Evolutionary conservation across 2,888 invertebrate species (phyloP), one percentile per base, ranked within the genome.

Genomic region (Eulithis prunata): DNA sequence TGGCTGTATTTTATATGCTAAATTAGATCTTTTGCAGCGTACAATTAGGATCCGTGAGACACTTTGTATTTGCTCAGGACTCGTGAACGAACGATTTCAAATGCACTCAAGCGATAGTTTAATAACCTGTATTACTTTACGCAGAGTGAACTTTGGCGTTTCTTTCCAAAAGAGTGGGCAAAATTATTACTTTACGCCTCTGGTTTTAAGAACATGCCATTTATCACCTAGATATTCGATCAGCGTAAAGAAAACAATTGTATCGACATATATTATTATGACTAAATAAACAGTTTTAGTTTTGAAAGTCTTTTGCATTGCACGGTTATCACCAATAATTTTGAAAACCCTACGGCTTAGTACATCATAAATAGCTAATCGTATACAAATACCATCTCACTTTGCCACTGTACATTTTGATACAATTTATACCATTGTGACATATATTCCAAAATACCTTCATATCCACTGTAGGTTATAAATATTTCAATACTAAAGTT

Each of bases 21-120:
- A 82, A 85, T 86, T 84, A 82, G 80, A 82, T 79, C 76, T 77
- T 32, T 71, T 69, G 70, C 65, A 74, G 68, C 77, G 72, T 84
- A 77, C 87, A 83, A 91, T 91, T 90, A 89, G 82, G 82, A 84
- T 85, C 87, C 86, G 85, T 84, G 85, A 83, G 78, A 82, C 77
- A 86, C 88, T 88, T 91, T 92, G 87, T 91, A 78, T 89, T 86
- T 92, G 90, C 81, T 84, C 89, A 89, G 82, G 85, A 85, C 74
- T 86, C 89, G 83, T 88, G 89, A 89, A 91, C 85, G 81, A 71
- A 79, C 78, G 79, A 86, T 84, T 87, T 82, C 73, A 77, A 86
- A 87, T 77, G 78, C 89, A 86, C 78, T 82, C 84, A 80, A 82
- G 84, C 91, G 81, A 84, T 81, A 69, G 73, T 75, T 63, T 63